Evolutionary conservation across 2,797 vertebrate genomes (phyloP).

Genomic region (Clarias laeviceps): DNA sequence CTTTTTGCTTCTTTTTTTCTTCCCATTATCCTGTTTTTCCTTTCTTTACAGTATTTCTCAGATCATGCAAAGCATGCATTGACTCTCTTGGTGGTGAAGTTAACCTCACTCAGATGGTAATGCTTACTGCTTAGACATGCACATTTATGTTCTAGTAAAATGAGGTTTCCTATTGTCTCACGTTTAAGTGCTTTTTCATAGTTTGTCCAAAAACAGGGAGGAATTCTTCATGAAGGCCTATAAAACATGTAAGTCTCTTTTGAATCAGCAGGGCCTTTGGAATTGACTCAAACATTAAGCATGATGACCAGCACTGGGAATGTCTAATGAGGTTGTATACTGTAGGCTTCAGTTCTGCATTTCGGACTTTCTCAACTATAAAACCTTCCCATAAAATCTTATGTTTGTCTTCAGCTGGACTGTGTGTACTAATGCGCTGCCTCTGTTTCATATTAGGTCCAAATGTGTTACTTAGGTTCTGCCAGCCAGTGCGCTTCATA

Average conservation of each 20-base stretch:
- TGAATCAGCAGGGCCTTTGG: conserved; percentile 39
- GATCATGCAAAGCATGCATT: conserved; percentile 23
- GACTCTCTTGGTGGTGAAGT: conserved; percentile 17
- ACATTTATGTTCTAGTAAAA: conserved; percentile 28
- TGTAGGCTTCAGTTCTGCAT: conserved; percentile 30
- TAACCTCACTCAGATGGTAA: conserved; percentile 50
- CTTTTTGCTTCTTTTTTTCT: background rate
- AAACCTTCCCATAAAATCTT: conserved; percentile 46
- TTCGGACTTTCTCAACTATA: conserved; percentile 46
- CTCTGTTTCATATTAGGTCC: conserved; percentile 25
- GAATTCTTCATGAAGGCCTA: conserved; percentile 42
- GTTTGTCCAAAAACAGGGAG: conserved; percentile 42
- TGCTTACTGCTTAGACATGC: conserved; percentile 47
- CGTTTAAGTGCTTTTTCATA: conserved; percentile 26
- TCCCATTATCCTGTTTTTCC: background rate
- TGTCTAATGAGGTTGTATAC: conserved; percentile 44
- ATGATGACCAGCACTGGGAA: conserved; percentile 38
- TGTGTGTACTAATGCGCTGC: conserved; percentile 29
- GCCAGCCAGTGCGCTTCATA: conserved; percentile 4
- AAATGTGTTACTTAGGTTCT: conserved; percentile 29
- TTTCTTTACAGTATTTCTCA: background rate
- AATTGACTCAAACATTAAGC: conserved; percentile 22
- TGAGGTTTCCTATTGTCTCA: conserved; percentile 49
- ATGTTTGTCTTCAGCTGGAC: conserved; percentile 39
- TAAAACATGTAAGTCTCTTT: conserved; percentile 47